phyloP scores from a whole-genome alignment of 2,113 vertebrate genomes.

The Ictidomys tridecemlineatus region DNA sequence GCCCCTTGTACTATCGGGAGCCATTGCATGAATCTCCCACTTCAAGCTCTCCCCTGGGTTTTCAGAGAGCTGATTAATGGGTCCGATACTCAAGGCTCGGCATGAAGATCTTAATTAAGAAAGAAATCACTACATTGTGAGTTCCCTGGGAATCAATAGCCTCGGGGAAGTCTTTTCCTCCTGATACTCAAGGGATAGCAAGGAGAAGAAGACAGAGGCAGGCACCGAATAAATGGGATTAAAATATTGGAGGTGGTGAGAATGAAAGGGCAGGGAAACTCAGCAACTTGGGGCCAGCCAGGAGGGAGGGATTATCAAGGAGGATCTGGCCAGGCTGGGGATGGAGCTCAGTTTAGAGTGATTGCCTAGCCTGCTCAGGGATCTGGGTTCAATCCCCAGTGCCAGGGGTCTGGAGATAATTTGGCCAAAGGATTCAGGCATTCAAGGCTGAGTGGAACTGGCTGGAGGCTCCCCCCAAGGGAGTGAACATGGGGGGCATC shows the following conservation, averaged over 20 bases:
- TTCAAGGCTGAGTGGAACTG: not conserved
- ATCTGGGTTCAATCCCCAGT: no score
- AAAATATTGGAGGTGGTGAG: not conserved
- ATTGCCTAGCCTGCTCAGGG: no score
- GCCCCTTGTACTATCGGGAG: not conserved
- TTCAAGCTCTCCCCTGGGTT: not conserved
- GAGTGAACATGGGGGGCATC: accelerated
- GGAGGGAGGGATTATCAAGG: not conserved
- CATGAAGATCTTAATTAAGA: constrained; percentile 82
- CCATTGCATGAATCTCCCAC: accelerated
- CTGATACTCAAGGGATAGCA: not conserved
- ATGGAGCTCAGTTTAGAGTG: no score
- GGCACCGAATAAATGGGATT: constrained; percentile 25
- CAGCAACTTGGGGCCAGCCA: not conserved
- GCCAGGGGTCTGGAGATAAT: no score
- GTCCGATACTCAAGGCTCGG: constrained; percentile 56
- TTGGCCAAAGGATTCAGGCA: not conserved
- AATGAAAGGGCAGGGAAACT: not conserved
- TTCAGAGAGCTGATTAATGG: constrained; percentile 73
- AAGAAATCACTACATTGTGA: constrained; percentile 77
- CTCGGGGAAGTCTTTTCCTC: constrained; percentile 49
- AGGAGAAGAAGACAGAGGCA: constrained; percentile 12
- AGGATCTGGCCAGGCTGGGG: not conserved
- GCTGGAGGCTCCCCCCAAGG: no score
- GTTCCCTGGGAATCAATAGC: constrained; percentile 76